Evolutionary conservation across 2,113 vertebrate species (phyloP).

Genomic region (Microtus richardsoni): DNA sequence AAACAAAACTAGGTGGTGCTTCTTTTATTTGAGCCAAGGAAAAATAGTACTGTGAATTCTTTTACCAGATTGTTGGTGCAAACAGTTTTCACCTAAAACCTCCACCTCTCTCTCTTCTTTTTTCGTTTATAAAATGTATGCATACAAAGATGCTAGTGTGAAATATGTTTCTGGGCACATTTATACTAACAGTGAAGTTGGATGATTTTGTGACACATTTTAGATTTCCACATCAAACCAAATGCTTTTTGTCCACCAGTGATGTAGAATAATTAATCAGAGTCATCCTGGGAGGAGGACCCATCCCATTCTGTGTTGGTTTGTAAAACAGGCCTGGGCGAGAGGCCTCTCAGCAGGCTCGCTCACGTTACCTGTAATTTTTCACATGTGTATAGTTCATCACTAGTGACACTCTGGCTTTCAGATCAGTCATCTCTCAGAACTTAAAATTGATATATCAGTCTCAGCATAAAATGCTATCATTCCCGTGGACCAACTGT

Average conservation of each 20-base stretch:
- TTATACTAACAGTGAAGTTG: slow-evolving; percentile 42
- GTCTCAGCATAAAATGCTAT: slow-evolving; percentile 92
- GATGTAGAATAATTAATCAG: slow-evolving; percentile 71
- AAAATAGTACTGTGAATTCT: slow-evolving; percentile 33
- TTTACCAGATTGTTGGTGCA: slow-evolving; percentile 56
- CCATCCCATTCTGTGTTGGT: slow-evolving; percentile 72
- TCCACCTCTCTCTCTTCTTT: neutral
- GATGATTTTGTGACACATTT: slow-evolving; percentile 59
- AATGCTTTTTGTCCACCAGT: slow-evolving; percentile 45
- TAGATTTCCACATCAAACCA: neutral
- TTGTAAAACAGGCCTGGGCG: slow-evolving; percentile 80
- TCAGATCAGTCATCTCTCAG: slow-evolving; percentile 91
- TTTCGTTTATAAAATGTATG: slow-evolving; percentile 17
- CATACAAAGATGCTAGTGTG: neutral
- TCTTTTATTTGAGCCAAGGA: slow-evolving; percentile 37
- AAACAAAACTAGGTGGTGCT: slow-evolving; percentile 44
- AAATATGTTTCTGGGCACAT: slow-evolving; percentile 31
- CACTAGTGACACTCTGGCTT: slow-evolving; percentile 87
- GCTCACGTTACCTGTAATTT: slow-evolving; percentile 86
- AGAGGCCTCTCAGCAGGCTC: slow-evolving; percentile 84
- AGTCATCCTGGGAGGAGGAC: slow-evolving; percentile 46
- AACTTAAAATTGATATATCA: slow-evolving; percentile 92
- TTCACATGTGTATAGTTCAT: slow-evolving; percentile 88
- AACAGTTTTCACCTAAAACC: slow-evolving; percentile 32
- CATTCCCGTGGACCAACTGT: slow-evolving; percentile 91